Conservation (phyloP, 2,888 invertebrate genomes). For the Cordylochernes scorpioides region DNA sequence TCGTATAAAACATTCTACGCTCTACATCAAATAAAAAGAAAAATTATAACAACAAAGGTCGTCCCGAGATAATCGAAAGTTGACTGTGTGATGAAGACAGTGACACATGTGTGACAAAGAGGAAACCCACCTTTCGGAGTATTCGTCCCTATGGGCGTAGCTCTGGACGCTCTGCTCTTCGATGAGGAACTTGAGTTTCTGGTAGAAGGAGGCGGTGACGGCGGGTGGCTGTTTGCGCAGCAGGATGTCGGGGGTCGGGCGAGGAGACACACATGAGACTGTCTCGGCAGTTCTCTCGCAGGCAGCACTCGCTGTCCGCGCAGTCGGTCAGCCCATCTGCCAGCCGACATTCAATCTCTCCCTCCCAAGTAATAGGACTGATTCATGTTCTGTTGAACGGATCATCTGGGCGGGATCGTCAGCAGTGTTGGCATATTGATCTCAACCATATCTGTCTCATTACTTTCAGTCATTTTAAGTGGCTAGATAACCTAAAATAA, state of each 20-base stretch:
- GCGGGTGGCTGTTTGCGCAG: conserved; percentile 83
- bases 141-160: conserved; percentile 78
- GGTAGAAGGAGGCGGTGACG: conserved; percentile 89
- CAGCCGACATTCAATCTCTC: conserved; percentile 10
- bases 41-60: too few species aligned
- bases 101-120: too few species aligned
- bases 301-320: conserved; percentile 93
- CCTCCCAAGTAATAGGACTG: too few species aligned
- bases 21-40: too few species aligned
- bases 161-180: conserved; percentile 94
- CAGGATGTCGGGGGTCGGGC: conserved; percentile 82
- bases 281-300: conserved; percentile 46
- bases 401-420: too few species aligned
- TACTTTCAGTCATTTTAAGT: too few species aligned
- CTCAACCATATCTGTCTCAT: too few species aligned
- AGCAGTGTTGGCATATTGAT: too few species aligned
- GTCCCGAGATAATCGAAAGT: too few species aligned
- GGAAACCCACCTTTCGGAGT: conserved; percentile 71
- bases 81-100: background rate
- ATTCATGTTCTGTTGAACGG: too few species aligned
- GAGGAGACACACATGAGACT: conserved; percentile 77
- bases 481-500: too few species aligned
- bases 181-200: conserved; percentile 89
- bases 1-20: too few species aligned
- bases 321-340: conserved; percentile 88